These are phyloP conservation scores for Cebus imitator DNA, from an alignment of 2,113 vertebrate genomes.

Conservation along the genomic window DNA sequence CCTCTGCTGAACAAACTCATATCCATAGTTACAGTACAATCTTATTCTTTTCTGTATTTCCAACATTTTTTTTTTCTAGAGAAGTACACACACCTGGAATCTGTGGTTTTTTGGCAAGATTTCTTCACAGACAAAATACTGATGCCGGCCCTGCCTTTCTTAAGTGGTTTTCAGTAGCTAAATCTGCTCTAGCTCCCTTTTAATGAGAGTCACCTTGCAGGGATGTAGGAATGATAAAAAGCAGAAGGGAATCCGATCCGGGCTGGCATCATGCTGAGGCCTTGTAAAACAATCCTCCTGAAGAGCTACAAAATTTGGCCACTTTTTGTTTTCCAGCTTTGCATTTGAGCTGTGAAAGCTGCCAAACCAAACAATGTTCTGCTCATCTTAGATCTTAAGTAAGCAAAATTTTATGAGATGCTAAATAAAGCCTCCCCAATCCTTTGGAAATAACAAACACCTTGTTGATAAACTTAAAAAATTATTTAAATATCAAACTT, in stretches of 20 bases:
- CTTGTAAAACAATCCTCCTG: constrained; percentile 54
- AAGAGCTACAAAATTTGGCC: constrained; percentile 60
- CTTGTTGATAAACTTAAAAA: not conserved
- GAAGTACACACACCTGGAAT: constrained; percentile 56
- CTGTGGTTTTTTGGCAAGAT: constrained; percentile 5
- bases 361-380: constrained; percentile 26
- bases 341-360: constrained; percentile 32
- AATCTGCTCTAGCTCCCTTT: constrained; percentile 14
- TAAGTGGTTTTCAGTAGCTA: constrained; percentile 48
- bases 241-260: constrained; percentile 32
- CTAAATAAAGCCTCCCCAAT: not conserved
- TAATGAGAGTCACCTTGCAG: constrained; percentile 60
- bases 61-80: not conserved
- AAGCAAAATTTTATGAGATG: constrained; percentile 33
- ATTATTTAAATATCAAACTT: not conserved
- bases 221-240: constrained; percentile 55
- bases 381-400: constrained; percentile 41
- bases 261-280: not conserved
- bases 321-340: constrained; percentile 68
- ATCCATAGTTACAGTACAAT: constrained; percentile 18
- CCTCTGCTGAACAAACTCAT: constrained; percentile 46
- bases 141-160: constrained; percentile 36
- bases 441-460: not conserved
- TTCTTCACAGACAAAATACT: constrained; percentile 42
- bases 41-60: constrained; percentile 43